Conservation (phyloP, 1,140 invertebrate species). For the Saccostrea echinata region DNA sequence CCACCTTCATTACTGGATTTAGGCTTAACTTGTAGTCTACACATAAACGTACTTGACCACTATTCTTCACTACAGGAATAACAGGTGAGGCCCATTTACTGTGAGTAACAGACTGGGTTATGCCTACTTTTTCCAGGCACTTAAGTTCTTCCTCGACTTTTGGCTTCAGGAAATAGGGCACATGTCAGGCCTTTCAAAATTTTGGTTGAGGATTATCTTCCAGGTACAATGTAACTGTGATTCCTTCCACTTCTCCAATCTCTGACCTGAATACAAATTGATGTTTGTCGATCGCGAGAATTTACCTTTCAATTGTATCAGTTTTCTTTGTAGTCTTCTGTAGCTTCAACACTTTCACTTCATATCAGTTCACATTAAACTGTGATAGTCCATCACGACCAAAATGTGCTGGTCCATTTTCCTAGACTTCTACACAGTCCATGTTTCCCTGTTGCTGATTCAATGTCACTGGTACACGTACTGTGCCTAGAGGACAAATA, state of each 20-base stretch:
- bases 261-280: too few species aligned
- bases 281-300: neutral
- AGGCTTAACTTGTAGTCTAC: conserved; percentile 79
- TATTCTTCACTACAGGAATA: conserved; percentile 79
- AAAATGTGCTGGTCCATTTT: conserved; percentile 43
- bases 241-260: conserved; percentile 39
- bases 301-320: neutral
- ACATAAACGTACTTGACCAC: conserved; percentile 80
- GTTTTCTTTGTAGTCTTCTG: neutral
- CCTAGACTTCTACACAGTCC: neutral
- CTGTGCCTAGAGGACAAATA: conserved; percentile 7
- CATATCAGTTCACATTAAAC: conserved; percentile 48
- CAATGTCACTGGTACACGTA: neutral
- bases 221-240: neutral
- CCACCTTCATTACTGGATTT: conserved; percentile 66
- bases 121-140: too few species aligned
- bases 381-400: conserved; percentile 53
- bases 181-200: conserved; percentile 59
- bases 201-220: conserved; percentile 42
- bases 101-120: too few species aligned
- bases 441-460: neutral
- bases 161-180: too few species aligned
- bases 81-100: too few species aligned
- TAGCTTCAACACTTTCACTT: too few species aligned
- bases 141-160: too few species aligned